Percentiles rank a stretch among this genome's conserved stretches.
phyloP scores from a whole-genome alignment of 2,888 invertebrate genomes.

The Catocala sponsa region DNA sequence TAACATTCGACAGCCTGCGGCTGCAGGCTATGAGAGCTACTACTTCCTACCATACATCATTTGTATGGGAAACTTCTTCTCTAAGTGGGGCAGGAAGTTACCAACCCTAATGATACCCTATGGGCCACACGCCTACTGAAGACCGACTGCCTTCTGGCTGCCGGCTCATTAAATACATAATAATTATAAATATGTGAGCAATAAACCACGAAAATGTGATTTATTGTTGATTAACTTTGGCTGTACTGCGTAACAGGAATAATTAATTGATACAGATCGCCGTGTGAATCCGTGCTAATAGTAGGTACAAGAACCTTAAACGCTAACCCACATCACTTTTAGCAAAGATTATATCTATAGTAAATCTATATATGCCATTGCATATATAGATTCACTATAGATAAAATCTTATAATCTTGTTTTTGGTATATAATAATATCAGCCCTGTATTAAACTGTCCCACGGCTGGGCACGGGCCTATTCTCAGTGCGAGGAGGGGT shows the following conservation, averaged over 20 bases:
- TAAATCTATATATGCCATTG: too few relatives aligned
- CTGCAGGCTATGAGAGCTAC: neutral
- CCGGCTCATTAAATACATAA: constrained; percentile 21
- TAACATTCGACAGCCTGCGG: constrained; percentile 1
- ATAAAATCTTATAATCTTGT: too few relatives aligned
- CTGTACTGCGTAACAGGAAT: constrained; percentile 1
- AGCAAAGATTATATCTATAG: too few relatives aligned
- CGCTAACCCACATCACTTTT: too few relatives aligned
- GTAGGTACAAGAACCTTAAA: too few relatives aligned
- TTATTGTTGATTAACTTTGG: constrained; percentile 13
- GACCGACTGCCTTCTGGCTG: constrained; percentile 3
- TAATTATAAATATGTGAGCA: constrained; percentile 20
- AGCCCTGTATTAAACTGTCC: too few relatives aligned
- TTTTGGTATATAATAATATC: too few relatives aligned
- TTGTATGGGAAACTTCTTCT: constrained; percentile 25
- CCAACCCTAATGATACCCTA: constrained; percentile 20
- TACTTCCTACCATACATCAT: constrained; percentile 37
- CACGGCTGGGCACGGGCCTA: too few relatives aligned
- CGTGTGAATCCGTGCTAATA: too few relatives aligned
- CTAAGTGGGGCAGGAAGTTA: constrained; percentile 16
- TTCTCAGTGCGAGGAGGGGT: too few relatives aligned
- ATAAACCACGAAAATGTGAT: constrained; percentile 15
- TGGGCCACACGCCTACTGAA: constrained; percentile 14
- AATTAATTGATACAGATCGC: too few relatives aligned
- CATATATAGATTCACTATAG: too few relatives aligned